Conservation (phyloP, 2,888 invertebrate species). For the Drosophila cognata region DNA sequence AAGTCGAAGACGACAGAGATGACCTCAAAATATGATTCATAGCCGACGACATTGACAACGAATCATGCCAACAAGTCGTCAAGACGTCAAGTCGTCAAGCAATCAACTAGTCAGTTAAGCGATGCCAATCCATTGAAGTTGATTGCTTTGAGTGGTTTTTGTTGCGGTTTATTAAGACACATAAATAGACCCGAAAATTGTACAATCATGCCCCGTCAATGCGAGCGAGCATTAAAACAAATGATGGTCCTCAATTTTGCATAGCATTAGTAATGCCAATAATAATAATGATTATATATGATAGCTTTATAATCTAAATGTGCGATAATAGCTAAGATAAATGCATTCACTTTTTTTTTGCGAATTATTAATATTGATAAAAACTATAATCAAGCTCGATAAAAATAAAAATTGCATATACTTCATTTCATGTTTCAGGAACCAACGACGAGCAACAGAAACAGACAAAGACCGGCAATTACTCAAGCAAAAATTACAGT, state of each 20-base stretch:
- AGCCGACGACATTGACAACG: conserved; percentile 46
- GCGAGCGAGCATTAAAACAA: conserved; percentile 39
- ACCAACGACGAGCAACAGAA: background rate
- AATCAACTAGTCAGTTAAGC: conserved; percentile 28
- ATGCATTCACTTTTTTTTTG: background rate
- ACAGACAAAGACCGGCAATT: background rate
- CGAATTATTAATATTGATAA: background rate
- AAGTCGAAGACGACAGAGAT: conserved; percentile 29
- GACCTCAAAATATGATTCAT: conserved; percentile 59
- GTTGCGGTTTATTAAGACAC: conserved; percentile 47
- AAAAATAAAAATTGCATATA: background rate
- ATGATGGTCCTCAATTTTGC: conserved; percentile 25
- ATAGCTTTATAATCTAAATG: background rate
- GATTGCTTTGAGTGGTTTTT: conserved; percentile 54
- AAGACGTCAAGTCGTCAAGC: conserved; percentile 13
- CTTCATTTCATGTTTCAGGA: background rate
- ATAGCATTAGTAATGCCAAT: conserved; percentile 18
- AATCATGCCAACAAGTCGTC: conserved; percentile 29
- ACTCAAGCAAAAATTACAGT: conserved; percentile 8
- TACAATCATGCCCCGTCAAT: conserved; percentile 38
- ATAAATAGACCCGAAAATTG: conserved; percentile 46
- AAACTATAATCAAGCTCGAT: conserved; percentile 1
- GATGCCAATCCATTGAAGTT: conserved; percentile 57
- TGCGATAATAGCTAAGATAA: background rate
- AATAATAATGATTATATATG: conserved; percentile 2